Evolutionary conservation across 2,113 vertebrate species (phyloP).

Genomic region (Pontoporia blainvillei): DNA sequence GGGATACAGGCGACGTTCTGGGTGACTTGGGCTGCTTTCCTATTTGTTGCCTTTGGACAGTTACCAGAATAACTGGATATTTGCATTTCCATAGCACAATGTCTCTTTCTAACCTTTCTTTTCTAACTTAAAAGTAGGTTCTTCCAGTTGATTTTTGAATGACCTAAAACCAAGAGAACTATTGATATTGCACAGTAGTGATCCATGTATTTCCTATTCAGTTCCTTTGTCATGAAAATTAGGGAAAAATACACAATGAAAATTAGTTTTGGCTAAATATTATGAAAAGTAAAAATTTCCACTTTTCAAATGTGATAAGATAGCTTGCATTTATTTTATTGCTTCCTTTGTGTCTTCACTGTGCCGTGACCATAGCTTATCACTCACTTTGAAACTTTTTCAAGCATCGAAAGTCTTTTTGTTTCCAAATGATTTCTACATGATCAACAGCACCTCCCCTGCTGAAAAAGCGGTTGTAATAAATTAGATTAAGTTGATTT

Average conservation of each 20-base stretch:
- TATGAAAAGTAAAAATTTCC: not conserved
- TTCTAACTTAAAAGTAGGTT: not conserved
- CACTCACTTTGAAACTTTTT: not conserved
- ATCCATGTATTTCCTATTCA: not conserved
- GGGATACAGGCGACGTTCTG: not conserved
- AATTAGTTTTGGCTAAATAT: not conserved
- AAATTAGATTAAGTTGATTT: not conserved
- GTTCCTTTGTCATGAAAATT: not conserved
- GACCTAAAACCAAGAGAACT: not conserved
- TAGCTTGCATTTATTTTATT: not conserved
- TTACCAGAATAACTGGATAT: not conserved
- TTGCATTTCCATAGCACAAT: not conserved
- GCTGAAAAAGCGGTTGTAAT: not conserved
- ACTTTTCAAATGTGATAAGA: not conserved
- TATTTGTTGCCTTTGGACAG: not conserved
- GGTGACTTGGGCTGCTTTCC: not conserved
- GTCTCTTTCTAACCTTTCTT: conserved; percentile 1
- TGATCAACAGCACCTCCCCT: not conserved
- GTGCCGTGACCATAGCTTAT: not conserved
- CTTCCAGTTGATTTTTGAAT: not conserved
- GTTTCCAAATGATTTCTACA: not conserved
- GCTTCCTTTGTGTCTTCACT: not conserved
- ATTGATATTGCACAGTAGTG: not conserved
- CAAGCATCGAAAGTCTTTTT: not conserved
- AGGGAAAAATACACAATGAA: not conserved